A percentile compares a stretch with the other conserved stretches of the same genome.
Conservation (phyloP, 2,113 vertebrate species). For the Oryzias celebensis region DNA sequence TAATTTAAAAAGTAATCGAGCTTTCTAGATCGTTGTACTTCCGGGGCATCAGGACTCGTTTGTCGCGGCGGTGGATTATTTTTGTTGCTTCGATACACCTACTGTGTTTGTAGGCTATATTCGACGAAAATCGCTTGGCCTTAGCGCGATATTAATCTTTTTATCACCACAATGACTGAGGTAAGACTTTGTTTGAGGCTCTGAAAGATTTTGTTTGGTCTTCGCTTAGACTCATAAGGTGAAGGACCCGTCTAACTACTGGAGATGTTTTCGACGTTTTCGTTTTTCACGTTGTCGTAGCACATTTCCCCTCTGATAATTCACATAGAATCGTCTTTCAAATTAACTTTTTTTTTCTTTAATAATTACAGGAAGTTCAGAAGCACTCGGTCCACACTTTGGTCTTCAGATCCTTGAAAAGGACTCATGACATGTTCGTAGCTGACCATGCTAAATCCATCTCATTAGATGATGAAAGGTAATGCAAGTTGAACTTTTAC, state of each 20-base stretch:
- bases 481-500: constrained; percentile 1
- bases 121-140: fast-evolving
- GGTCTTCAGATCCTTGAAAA: constrained; percentile 97
- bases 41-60: constrained; percentile 22
- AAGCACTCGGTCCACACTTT: constrained; percentile 97
- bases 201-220: not conserved
- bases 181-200: constrained; percentile 21
- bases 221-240: not conserved
- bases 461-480: constrained; percentile 89
- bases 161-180: constrained; percentile 57
- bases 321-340: not conserved
- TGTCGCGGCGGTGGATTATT: too few species aligned
- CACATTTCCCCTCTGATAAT: not conserved
- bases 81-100: too few species aligned
- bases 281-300: not conserved
- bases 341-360: not conserved
- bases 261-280: not conserved
- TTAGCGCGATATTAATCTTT: not conserved
- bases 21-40: constrained; percentile 25
- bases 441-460: constrained; percentile 92
- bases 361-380: constrained; percentile 86
- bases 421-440: constrained; percentile 98
- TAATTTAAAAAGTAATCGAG: too few species aligned
- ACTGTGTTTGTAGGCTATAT: not conserved
- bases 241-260: constrained; percentile 38